Evolutionary conservation across 2,113 vertebrate species (phyloP).

Genomic region (Aptenodytes forsteri): DNA sequence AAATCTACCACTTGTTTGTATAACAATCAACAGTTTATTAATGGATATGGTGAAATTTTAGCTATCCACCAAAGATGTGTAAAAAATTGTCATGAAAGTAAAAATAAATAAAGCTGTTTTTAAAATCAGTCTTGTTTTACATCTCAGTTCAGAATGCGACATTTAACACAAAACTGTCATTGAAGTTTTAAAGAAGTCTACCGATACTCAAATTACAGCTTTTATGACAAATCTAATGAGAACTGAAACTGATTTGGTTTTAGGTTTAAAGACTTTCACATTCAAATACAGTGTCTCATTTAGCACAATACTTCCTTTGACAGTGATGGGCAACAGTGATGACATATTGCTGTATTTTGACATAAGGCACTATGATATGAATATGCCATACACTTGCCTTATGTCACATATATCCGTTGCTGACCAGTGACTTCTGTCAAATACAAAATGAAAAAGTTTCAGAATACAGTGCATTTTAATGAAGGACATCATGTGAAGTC

Average conservation of each 20-base stretch:
- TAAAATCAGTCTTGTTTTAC: constrained; percentile 73
- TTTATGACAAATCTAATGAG: constrained; percentile 64
- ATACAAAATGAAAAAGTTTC: constrained; percentile 68
- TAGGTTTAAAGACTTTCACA: constrained; percentile 67
- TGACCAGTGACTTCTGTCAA: constrained; percentile 74
- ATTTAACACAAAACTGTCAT: constrained; percentile 66
- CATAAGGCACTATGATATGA: constrained; percentile 80
- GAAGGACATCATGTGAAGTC: constrained; percentile 74
- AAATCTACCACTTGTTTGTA: constrained; percentile 57
- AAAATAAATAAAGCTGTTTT: constrained; percentile 82
- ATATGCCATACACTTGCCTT: constrained; percentile 74
- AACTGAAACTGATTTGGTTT: constrained; percentile 72
- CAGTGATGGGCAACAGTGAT: constrained; percentile 62
- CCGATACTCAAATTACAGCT: constrained; percentile 64
- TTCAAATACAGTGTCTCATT: constrained; percentile 65
- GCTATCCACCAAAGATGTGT: constrained; percentile 73
- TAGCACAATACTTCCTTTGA: constrained; percentile 52
- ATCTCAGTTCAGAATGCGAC: constrained; percentile 65
- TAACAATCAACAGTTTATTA: constrained; percentile 76
- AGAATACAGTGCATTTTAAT: constrained; percentile 77
- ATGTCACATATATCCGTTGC: constrained; percentile 66
- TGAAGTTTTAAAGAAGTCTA: constrained; percentile 67
- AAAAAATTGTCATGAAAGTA: constrained; percentile 75
- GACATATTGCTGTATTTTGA: constrained; percentile 69
- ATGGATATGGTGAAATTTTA: constrained; percentile 70